phyloP scores from a whole-genome alignment of 2,113 vertebrate species.

The Rostratula benghalensis region DNA sequence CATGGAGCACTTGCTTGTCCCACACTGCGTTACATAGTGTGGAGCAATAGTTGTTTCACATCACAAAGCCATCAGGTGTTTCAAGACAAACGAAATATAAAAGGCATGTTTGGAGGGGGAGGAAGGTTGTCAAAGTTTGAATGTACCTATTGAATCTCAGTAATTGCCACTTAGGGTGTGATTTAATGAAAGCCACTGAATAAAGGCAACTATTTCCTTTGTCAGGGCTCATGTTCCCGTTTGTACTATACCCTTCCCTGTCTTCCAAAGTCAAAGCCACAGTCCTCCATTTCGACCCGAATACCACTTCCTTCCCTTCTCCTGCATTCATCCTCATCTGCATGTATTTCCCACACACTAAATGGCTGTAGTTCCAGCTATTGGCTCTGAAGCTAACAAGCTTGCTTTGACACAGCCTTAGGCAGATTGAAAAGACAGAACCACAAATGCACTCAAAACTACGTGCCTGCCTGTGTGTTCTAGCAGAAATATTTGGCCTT shows the following conservation, averaged over 20 bases:
- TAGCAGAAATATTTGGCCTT: constrained; percentile 29
- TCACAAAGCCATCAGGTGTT: constrained; percentile 61
- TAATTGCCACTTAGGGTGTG: constrained; percentile 73
- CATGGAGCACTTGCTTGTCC: constrained; percentile 40
- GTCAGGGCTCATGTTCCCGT: constrained; percentile 53
- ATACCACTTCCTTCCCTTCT: constrained; percentile 1
- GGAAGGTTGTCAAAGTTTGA: constrained; percentile 72
- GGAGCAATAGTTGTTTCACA: constrained; percentile 45
- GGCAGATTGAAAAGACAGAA: not conserved
- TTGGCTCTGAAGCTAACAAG: constrained; percentile 12
- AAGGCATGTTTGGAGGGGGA: constrained; percentile 47
- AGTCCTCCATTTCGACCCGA: constrained; percentile 12
- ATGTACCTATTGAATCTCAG: constrained; percentile 70
- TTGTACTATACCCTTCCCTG: constrained; percentile 58
- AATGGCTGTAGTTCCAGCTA: constrained; percentile 24
- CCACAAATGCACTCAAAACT: not conserved
- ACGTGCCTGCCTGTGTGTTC: not conserved
- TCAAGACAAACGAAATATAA: constrained; percentile 61
- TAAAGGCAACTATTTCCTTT: constrained; percentile 67
- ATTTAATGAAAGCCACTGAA: constrained; percentile 71
- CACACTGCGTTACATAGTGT: not conserved
- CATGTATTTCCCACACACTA: constrained; percentile 1
- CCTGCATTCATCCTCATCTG: not conserved
- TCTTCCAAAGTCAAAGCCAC: constrained; percentile 59
- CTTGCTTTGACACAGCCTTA: not conserved